Conservation (phyloP, 2,113 vertebrate genomes). For the Toxotes jaculatrix region DNA sequence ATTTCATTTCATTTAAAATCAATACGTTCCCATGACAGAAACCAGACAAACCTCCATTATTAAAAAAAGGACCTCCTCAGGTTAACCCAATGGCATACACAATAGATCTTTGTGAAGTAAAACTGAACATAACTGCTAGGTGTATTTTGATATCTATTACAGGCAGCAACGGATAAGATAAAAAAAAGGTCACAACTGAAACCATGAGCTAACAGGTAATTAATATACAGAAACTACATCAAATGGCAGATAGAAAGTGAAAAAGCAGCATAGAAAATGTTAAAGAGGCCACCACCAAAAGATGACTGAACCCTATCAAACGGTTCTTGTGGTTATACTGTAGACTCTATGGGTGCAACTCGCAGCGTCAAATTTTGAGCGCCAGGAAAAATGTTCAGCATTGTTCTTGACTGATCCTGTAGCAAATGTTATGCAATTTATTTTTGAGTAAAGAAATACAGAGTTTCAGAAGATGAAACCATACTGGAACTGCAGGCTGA, state of each 20-base stretch:
- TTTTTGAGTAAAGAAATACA: not conserved
- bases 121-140: too few species aligned
- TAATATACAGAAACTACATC: not conserved
- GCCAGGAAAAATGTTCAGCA: not conserved
- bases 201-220: not conserved
- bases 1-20: not conserved
- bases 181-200: not conserved
- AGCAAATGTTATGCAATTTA: not conserved
- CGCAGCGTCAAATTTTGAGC: not conserved
- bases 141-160: too few species aligned
- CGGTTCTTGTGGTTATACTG: not conserved
- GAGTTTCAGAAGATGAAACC: not conserved
- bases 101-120: too few species aligned
- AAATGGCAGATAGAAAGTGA: not conserved
- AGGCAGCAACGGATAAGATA: too few species aligned
- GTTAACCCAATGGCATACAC: not conserved
- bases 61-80: not conserved
- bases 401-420: not conserved
- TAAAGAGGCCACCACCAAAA: not conserved
- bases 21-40: not conserved
- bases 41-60: not conserved
- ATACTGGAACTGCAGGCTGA: rapidly evolving
- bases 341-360: not conserved
- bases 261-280: too few species aligned
- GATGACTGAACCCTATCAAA: not conserved